Conservation (phyloP, 1,140 invertebrate species). For the Trichogramma pretiosum region DNA sequence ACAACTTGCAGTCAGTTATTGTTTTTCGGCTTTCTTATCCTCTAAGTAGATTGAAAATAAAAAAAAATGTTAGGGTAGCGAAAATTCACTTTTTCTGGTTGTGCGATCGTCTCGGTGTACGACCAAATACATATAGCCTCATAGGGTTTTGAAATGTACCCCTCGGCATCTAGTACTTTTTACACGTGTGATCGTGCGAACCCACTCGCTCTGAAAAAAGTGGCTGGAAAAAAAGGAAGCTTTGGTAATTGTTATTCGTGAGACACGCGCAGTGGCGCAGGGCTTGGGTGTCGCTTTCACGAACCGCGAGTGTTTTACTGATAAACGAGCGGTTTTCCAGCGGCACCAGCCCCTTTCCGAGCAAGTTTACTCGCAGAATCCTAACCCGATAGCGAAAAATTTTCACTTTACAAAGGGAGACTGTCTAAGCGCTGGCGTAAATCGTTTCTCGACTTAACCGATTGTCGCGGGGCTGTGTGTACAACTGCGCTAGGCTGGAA, state of each 20-base stretch:
- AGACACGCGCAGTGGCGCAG: conserved; percentile 37
- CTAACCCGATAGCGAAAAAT: no score
- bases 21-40: no score
- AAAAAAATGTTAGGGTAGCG: no score
- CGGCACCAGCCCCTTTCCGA: conserved; percentile 13
- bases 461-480: conserved; percentile 27
- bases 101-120: no score
- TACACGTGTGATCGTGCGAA: neutral
- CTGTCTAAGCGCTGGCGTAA: conserved; percentile 24
- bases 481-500: conserved; percentile 20
- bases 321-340: conserved; percentile 43
- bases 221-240: conserved; percentile 6
- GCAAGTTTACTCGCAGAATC: conserved; percentile 5
- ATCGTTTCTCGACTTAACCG: conserved; percentile 34
- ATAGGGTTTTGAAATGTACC: no score
- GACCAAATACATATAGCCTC: no score
- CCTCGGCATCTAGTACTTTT: conserved; percentile 8
- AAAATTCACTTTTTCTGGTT: no score
- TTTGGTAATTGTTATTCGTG: conserved; percentile 40
- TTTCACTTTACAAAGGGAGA: neutral
- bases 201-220: neutral
- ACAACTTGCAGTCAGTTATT: no score
- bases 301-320: conserved; percentile 42
- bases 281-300: conserved; percentile 44
- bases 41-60: conserved; percentile 41